phyloP scores from a whole-genome alignment of 2,888 invertebrate genomes.

The Acanthopleura granulata region DNA sequence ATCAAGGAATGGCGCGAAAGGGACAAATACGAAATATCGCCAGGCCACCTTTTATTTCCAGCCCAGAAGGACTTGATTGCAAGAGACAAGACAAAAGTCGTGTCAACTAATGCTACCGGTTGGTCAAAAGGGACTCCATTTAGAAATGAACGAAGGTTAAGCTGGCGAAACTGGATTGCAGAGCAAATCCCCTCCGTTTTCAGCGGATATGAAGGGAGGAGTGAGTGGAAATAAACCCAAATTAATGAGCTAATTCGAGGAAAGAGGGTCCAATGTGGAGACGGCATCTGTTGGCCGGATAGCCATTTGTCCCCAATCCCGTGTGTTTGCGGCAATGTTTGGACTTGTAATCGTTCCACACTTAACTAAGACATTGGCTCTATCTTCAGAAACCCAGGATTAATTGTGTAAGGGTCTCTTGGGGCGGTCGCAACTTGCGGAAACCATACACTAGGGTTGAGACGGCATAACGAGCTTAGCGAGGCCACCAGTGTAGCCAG shows the following conservation, averaged over 20 bases:
- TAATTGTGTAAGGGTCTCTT: background rate
- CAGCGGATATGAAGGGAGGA: background rate
- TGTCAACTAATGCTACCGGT: background rate
- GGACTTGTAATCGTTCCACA: background rate
- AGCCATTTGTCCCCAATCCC: background rate
- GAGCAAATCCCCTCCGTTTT: background rate
- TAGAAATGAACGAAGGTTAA: background rate
- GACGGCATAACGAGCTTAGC: constrained; percentile 3
- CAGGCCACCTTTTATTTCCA: too few relatives aligned
- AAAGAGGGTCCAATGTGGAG: background rate
- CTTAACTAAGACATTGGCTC: constrained; percentile 6
- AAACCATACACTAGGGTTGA: background rate
- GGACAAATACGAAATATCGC: background rate
- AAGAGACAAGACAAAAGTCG: constrained; percentile 9
- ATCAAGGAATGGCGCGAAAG: background rate
- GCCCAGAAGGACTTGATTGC: background rate
- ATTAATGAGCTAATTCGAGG: constrained; percentile 11
- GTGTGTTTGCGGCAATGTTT: background rate
- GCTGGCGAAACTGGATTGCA: background rate
- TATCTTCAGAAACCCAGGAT: constrained; percentile 3
- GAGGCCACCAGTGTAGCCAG: background rate
- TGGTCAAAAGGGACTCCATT: constrained; percentile 12
- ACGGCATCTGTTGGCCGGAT: background rate
- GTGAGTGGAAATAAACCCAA: background rate
- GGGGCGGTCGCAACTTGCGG: background rate